Conservation (phyloP, 2,888 invertebrate species). For the Chromoteleia sp. region DNA sequence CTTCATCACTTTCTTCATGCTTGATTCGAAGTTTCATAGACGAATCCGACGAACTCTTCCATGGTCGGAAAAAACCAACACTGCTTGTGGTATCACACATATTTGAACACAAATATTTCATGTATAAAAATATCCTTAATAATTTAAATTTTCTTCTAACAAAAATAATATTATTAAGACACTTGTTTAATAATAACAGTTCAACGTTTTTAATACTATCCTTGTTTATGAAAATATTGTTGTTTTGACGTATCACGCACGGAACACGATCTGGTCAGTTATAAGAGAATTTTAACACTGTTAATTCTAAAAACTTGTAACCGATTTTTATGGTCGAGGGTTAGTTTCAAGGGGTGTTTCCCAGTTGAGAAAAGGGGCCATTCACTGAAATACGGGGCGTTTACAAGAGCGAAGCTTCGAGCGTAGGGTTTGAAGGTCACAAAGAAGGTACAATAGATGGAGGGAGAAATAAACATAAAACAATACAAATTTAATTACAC, state of each 20-base stretch:
- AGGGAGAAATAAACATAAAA: conserved; percentile 23
- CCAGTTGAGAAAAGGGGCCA: conserved; percentile 58
- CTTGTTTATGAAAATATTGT: background rate
- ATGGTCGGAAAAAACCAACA: conserved; percentile 49
- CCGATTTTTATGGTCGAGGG: conserved; percentile 70
- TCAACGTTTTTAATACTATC: too few relatives aligned
- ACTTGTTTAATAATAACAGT: too few relatives aligned
- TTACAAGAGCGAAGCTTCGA: conserved; percentile 61
- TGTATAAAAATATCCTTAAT: background rate
- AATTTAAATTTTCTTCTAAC: background rate
- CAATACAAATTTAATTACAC: conserved; percentile 4
- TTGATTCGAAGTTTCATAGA: conserved; percentile 23
- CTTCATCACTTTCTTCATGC: conserved; percentile 37
- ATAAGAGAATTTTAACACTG: conserved; percentile 54
- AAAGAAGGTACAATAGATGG: conserved; percentile 4
- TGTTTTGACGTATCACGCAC: background rate
- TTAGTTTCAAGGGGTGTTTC: conserved; percentile 59
- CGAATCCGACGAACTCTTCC: conserved; percentile 19
- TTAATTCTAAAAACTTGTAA: conserved; percentile 29
- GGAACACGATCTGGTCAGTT: conserved; percentile 12
- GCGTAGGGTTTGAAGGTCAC: conserved; percentile 26
- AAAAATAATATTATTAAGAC: background rate
- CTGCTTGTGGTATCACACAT: conserved; percentile 45
- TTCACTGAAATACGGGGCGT: conserved; percentile 77
- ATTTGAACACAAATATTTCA: background rate